These are phyloP conservation scores for Scleropages formosus DNA, from an alignment of 2,797 vertebrate species.

Conservation along the genomic window DNA sequence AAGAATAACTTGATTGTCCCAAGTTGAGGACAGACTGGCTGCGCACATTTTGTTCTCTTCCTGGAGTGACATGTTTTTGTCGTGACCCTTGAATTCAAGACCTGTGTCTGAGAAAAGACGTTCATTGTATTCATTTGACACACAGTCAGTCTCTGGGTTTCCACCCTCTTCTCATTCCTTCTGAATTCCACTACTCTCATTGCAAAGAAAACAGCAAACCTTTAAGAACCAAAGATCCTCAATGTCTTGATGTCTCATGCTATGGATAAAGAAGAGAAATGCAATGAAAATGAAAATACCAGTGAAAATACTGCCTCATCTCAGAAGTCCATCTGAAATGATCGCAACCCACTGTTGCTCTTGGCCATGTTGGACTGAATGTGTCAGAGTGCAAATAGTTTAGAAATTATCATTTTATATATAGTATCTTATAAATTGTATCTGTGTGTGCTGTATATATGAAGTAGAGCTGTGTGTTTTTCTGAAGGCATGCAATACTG, in stretches of 20 bases:
- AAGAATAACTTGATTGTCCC: slow-evolving; percentile 18
- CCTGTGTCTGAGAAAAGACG: neutral
- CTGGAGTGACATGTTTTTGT: slow-evolving; percentile 13
- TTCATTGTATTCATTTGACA: neutral
- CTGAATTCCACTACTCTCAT: neutral
- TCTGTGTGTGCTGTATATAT: neutral
- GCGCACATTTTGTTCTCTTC: neutral
- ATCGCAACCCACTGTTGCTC: slow-evolving; percentile 26
- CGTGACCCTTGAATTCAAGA: neutral
- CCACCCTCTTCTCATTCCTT: neutral
- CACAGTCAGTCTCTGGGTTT: neutral
- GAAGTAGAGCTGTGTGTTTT: neutral
- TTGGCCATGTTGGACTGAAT: slow-evolving; percentile 26
- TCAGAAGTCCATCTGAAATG: slow-evolving; percentile 26
- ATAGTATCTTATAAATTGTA: no score
- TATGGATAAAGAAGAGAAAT: neutral
- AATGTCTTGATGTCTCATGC: slow-evolving; percentile 17
- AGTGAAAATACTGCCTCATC: slow-evolving; percentile 4
- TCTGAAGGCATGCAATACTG: slow-evolving; percentile 13
- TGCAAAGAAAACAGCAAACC: slow-evolving; percentile 22
- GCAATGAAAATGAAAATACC: neutral
- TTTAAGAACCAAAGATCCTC: slow-evolving; percentile 17
- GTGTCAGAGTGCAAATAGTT: neutral
- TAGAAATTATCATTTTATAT: no score
- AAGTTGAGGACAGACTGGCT: slow-evolving; percentile 10